Evolutionary conservation across 1,140 invertebrate species (phyloP).

Genomic region (Meloidogyne hapla): DNA sequence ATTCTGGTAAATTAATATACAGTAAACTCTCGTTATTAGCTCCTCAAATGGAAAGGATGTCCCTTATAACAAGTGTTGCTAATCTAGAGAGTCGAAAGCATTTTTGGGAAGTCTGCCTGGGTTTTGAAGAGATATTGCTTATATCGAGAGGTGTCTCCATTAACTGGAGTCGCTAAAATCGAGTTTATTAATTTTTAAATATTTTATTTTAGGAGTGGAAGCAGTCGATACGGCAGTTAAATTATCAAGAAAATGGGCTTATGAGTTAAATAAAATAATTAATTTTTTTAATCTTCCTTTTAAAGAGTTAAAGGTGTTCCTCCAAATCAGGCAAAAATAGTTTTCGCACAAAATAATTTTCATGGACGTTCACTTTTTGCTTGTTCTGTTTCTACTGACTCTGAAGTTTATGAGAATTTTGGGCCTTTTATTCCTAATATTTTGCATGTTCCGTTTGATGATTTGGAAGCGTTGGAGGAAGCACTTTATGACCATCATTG

Average conservation of each 20-base stretch:
- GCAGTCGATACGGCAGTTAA: slow-evolving; percentile 94
- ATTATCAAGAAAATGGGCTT: slow-evolving; percentile 87
- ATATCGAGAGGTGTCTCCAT: no score
- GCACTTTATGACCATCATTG: slow-evolving; percentile 77
- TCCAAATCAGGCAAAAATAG: slow-evolving; percentile 81
- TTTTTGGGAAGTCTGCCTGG: no score
- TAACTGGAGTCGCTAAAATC: no score
- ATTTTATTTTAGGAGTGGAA: slow-evolving; percentile 75
- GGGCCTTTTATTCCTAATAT: slow-evolving; percentile 96
- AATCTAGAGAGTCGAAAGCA: no score
- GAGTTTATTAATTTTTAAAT: no score
- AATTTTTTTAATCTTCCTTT: neutral
- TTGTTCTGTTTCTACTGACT: slow-evolving; percentile 88
- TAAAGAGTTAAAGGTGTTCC: slow-evolving; percentile 82
- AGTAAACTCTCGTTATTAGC: no score
- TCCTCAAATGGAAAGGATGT: no score
- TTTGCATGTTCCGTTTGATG: slow-evolving; percentile 82
- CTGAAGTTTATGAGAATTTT: slow-evolving; percentile 71
- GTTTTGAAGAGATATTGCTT: no score
- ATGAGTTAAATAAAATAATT: slow-evolving; percentile 67
- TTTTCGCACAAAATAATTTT: slow-evolving; percentile 93
- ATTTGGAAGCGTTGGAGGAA: slow-evolving; percentile 76
- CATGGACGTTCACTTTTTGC: slow-evolving; percentile 94
- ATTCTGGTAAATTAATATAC: slow-evolving; percentile 75
- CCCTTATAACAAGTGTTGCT: no score